Evolutionary conservation across 1,140 invertebrate genomes (phyloP).

Genomic region (Gonioctena quinquepunctata): DNA sequence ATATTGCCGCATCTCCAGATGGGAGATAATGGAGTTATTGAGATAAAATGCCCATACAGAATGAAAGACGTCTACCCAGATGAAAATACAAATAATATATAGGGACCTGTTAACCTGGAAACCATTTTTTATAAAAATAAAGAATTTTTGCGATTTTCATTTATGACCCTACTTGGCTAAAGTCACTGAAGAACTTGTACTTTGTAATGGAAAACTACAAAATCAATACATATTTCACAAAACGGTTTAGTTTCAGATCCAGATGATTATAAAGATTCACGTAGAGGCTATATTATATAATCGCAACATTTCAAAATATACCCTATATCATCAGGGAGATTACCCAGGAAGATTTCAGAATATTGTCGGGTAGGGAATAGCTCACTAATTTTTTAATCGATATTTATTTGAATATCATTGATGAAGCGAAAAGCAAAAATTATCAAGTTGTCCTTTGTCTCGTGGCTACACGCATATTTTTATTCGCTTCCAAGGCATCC

Average conservation of each 20-base stretch:
- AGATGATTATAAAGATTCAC: not conserved
- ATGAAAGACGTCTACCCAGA: not conserved
- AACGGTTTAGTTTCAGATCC: not conserved
- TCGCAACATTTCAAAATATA: not conserved
- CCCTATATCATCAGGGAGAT: not conserved
- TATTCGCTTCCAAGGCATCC: not conserved
- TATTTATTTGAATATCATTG: slow-evolving; percentile 2
- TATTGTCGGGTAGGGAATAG: not conserved
- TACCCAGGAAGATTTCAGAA: not conserved
- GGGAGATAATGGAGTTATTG: slow-evolving; percentile 1
- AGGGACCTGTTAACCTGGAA: not conserved
- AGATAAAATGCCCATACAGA: slow-evolving; percentile 3
- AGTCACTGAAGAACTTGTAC: not conserved
- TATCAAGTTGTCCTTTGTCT: not conserved
- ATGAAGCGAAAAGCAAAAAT: not conserved
- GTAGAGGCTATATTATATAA: not conserved
- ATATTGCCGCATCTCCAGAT: slow-evolving; percentile 4
- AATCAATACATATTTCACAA: not conserved
- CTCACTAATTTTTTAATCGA: not conserved
- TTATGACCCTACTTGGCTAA: not conserved
- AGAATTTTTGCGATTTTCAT: not conserved
- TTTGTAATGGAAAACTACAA: not conserved
- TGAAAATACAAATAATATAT: not conserved
- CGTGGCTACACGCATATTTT: not conserved
- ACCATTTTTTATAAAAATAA: slow-evolving; percentile 8